Base-by-base conservation (phyloP, 2,888 invertebrate genomes). In the Cephus sareptanus region DNA sequence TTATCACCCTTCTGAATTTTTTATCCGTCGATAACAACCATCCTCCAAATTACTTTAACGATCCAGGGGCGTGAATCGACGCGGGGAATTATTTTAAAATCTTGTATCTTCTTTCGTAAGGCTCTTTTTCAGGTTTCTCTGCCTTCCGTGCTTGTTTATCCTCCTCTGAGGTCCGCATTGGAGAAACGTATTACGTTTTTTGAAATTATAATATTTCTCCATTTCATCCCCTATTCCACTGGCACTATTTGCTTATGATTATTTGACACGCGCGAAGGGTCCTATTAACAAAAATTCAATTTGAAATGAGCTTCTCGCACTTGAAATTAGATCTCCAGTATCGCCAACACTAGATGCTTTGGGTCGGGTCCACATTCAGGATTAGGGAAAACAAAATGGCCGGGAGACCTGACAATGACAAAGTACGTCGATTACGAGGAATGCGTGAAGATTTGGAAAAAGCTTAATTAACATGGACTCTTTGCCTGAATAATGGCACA, bases 261-360 rank as follows among this genome's bases (percentile, higher is more conserved):
- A 84, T 87, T 87, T 83, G 81, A 79, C 75, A 73, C 56, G 80
- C 83, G 83, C 76, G 83, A 85, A 83, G 71, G 84, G 86, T 86
- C 85, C 87, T 83, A 84, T 86, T 81, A 82, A 79, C 79, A 81
- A 84, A 86, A 56, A 86, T 79, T 85, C 83, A 82, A 86, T 87
- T 87, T 81, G 81, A 80, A 56, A 56, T 23, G 56, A 56, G 56
- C 23, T 56, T 23, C 23, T 1, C 23, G 56, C 23, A 56, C 56
- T 56, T 23, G 56, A 56, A 56, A 56, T 23, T 56, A 56, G 23
- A 56, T 56, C 56, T 9, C 0, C 23, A 1, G 56, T 56, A 40
- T 56, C 2, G 56, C 2, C 23, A 23, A 23, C 56, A 23, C 9
- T 23, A 9, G 56, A 56, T 56, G 23, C 0, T 23, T 56, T 56